Percentiles rank a stretch among this genome's conserved stretches.
Evolutionary conservation across 2,113 vertebrate species (phyloP).

Genomic region (Dendropsophus ebraccatus): DNA sequence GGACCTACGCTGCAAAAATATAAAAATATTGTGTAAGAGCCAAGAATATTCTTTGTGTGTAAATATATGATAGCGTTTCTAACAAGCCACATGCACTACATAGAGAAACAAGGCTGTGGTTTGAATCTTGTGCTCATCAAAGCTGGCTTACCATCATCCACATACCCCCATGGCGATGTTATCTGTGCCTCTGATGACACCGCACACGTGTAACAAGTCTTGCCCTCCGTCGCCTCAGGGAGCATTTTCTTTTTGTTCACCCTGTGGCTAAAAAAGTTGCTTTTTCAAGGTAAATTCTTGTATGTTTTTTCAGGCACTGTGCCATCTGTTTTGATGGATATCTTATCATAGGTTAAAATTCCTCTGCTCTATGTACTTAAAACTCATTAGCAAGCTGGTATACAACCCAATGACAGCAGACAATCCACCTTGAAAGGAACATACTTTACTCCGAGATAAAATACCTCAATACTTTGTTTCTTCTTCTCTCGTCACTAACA

Average conservation of each 20-base stretch:
- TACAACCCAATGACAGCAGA: conserved; percentile 22
- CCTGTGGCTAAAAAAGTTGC: conserved; percentile 27
- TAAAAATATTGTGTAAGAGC: no score
- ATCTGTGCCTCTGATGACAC: conserved; percentile 41
- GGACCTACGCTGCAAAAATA: no score
- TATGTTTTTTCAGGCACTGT: conserved; percentile 45
- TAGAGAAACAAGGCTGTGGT: neutral
- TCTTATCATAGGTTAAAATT: conserved; percentile 56
- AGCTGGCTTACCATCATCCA: neutral
- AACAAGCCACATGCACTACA: neutral
- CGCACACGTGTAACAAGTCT: conserved; percentile 44
- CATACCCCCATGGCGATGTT: conserved; percentile 45
- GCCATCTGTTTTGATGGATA: conserved; percentile 53
- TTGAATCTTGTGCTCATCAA: conserved; percentile 39
- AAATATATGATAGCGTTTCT: neutral
- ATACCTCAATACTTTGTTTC: neutral
- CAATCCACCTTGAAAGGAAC: conserved; percentile 25
- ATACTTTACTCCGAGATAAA: conserved; percentile 27
- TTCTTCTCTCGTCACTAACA: neutral
- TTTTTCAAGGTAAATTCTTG: conserved; percentile 44
- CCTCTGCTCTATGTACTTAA: conserved; percentile 43
- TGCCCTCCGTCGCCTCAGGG: conserved; percentile 15
- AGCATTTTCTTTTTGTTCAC: conserved; percentile 30
- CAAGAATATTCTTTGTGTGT: no score
- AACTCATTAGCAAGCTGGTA: conserved; percentile 44